Percentiles rank a stretch among this genome's conserved stretches.
phyloP scores from a whole-genome alignment of 2,113 vertebrate genomes.

The Crypturellus undulatus region DNA sequence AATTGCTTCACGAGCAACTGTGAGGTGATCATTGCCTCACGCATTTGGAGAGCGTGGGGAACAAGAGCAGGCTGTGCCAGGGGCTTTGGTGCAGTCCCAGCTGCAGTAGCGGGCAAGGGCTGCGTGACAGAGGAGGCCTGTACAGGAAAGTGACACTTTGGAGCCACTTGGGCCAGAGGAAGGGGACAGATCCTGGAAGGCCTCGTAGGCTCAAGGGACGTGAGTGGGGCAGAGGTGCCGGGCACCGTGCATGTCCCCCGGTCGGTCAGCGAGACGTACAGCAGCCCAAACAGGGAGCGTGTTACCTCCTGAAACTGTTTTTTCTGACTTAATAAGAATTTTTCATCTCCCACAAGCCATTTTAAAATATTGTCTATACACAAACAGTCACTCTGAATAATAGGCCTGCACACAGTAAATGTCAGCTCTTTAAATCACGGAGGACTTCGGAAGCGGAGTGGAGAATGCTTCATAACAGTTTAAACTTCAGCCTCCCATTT shows the following conservation, averaged over 20 bases:
- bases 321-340: constrained; percentile 88
- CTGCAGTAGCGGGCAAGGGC: background rate
- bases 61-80: background rate
- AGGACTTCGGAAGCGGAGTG: constrained; percentile 82
- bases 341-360: constrained; percentile 88
- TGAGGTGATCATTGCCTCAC: rapidly evolving
- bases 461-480: constrained; percentile 92
- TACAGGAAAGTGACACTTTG: background rate
- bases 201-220: too few relatives aligned
- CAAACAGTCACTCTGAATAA: constrained; percentile 99
- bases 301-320: constrained; percentile 82
- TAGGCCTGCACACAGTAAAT: constrained; percentile 94
- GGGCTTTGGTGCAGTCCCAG: background rate
- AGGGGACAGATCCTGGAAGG: rapidly evolving
- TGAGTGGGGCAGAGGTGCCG: background rate
- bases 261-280: constrained; percentile 74
- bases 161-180: rapidly evolving
- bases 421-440: constrained; percentile 98
- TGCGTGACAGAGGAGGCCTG: background rate
- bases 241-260: constrained; percentile 36
- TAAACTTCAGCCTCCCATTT: constrained; percentile 93
- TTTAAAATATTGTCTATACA: constrained; percentile 96
- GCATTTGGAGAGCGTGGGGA: rapidly evolving
- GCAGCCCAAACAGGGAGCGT: constrained; percentile 79
- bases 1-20: background rate